A percentile compares a stretch with the other conserved stretches of the same genome.
phyloP scores from a whole-genome alignment of 2,113 vertebrate species.

The Ardeotis arabs region DNA sequence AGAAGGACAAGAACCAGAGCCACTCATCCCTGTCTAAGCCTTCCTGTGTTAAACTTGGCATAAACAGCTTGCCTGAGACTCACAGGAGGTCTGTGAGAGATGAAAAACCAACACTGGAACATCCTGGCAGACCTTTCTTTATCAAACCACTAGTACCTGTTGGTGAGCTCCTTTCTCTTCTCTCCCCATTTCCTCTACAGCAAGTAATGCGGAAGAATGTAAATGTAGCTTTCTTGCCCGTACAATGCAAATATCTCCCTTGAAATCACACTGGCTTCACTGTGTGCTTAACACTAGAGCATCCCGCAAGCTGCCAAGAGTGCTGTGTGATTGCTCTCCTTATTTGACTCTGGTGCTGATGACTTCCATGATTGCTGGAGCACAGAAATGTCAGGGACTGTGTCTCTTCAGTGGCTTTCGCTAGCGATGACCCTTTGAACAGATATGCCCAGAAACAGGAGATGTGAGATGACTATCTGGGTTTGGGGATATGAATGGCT shows the following conservation, averaged over 20 bases:
- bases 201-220: background rate
- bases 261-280: background rate
- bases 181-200: background rate
- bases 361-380: background rate
- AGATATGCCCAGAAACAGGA: background rate
- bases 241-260: background rate
- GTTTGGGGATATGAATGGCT: background rate
- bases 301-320: background rate
- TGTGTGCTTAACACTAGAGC: background rate
- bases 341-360: background rate
- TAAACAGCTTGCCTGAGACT: background rate
- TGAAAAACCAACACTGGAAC: background rate
- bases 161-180: background rate
- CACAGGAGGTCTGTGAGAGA: background rate
- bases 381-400: constrained; percentile 18
- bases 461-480: background rate
- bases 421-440: background rate
- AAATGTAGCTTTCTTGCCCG: background rate
- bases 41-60: background rate
- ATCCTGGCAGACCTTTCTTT: background rate
- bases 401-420: constrained; percentile 6
- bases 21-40: background rate
- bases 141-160: background rate
- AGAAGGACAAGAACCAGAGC: background rate
- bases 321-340: background rate